Evolutionary conservation across 64 coral and sea anemone genomes (phyloP).

Genomic region (Montipora cactus): DNA sequence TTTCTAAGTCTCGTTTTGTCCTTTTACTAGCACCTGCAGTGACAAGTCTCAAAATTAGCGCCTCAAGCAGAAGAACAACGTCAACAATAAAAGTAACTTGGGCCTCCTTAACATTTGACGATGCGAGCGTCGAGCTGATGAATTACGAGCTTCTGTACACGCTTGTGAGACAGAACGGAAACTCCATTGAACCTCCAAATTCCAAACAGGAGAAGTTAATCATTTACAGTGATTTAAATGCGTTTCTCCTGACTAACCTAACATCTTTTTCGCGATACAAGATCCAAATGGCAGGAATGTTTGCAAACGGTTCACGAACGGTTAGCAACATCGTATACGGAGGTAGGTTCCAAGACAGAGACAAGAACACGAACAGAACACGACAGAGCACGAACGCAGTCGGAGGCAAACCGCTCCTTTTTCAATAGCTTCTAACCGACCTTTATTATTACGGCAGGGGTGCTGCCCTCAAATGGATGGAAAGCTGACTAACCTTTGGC

Average conservation of each 20-base stretch:
- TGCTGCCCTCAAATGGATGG: too few species aligned
- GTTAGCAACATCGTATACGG: slow-evolving; percentile 2
- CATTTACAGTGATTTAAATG: neutral
- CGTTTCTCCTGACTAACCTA: slow-evolving; percentile 9
- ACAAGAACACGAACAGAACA: too few species aligned
- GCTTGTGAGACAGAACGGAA: slow-evolving; percentile 8
- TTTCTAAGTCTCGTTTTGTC: neutral
- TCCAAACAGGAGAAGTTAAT: neutral
- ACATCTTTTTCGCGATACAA: neutral
- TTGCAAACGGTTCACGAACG: neutral
- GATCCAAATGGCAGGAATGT: neutral
- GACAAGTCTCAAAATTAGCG: slow-evolving; percentile 1
- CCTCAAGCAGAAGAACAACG: neutral
- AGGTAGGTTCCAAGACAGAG: neutral
- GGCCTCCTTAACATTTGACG: neutral
- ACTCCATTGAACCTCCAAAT: neutral
- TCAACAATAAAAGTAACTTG: neutral
- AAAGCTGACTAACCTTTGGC: too few species aligned
- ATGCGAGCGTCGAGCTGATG: neutral
- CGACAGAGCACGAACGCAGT: too few species aligned
- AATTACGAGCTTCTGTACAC: neutral
- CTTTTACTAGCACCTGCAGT: neutral
- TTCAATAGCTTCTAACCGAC: too few species aligned
- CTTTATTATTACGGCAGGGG: too few species aligned
- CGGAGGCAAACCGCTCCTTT: too few species aligned